phyloP scores from a whole-genome alignment of 2,888 invertebrate species.

The Pharmacophagus antenor region DNA sequence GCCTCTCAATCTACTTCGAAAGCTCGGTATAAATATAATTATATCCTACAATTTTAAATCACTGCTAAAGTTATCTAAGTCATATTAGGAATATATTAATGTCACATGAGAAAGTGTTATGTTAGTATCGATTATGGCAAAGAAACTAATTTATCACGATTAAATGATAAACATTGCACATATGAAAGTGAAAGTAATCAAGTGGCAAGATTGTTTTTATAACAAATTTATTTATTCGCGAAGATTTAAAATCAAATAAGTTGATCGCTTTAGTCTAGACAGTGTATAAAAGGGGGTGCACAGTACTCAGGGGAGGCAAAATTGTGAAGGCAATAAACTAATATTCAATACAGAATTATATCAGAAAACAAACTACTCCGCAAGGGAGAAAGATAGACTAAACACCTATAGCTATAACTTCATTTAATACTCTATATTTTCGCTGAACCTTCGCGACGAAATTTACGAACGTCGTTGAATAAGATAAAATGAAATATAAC shows the following conservation, averaged over 20 bases:
- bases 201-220: constrained; percentile 38
- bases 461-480: no score
- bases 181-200: constrained; percentile 33
- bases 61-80: constrained; percentile 8
- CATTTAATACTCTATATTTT: constrained; percentile 9
- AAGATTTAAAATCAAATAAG: constrained; percentile 54
- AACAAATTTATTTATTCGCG: constrained; percentile 45
- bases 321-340: constrained; percentile 64
- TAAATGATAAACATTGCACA: constrained; percentile 17
- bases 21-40: constrained; percentile 2
- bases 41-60: constrained; percentile 5
- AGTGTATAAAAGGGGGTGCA: constrained; percentile 48
- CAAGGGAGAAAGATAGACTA: constrained; percentile 25
- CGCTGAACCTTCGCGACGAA: background rate
- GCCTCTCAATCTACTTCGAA: background rate
- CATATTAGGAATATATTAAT: constrained; percentile 17
- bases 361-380: constrained; percentile 32
- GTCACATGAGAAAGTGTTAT: constrained; percentile 25
- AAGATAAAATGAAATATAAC: background rate
- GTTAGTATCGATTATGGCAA: constrained; percentile 9
- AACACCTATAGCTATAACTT: constrained; percentile 20
- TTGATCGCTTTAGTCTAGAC: constrained; percentile 66
- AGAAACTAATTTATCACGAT: constrained; percentile 22
- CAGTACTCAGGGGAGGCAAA: constrained; percentile 51
- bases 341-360: constrained; percentile 53